Conservation (phyloP, 1,140 invertebrate species). For the Dysdera silvatica region DNA sequence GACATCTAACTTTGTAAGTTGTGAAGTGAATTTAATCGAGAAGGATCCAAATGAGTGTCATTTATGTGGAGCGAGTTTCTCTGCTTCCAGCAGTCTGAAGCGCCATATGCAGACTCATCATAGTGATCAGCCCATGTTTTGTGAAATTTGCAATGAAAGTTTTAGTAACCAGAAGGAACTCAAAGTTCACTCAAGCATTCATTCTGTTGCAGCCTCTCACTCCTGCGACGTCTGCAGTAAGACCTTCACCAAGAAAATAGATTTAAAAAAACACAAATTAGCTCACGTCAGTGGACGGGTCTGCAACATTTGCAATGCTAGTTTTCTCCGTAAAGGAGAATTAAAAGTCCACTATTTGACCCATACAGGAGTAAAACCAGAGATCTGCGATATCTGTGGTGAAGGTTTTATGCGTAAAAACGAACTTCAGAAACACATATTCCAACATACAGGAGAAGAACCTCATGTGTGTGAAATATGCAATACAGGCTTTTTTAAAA, state of each 20-base stretch:
- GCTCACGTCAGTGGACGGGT: neutral
- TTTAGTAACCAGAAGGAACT: neutral
- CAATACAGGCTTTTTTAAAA: constrained; percentile 10
- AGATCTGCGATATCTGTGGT: neutral
- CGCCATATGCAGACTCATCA: neutral
- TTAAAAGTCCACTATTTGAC: constrained; percentile 5
- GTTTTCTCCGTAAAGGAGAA: neutral
- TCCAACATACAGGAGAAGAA: neutral
- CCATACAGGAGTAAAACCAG: neutral
- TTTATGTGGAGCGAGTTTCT: constrained; percentile 8
- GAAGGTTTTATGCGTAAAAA: neutral
- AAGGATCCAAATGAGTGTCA: constrained; percentile 10
- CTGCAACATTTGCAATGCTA: constrained; percentile 1
- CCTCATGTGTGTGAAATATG: constrained; percentile 12
- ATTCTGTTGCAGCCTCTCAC: neutral
- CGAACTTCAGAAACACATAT: neutral
- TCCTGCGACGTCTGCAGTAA: neutral
- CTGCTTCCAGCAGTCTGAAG: neutral
- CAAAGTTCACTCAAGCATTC: neutral
- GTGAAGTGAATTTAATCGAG: neutral
- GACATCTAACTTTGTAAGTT: neutral
- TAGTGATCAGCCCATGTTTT: no score
- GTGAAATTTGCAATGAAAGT: neutral
- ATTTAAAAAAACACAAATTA: neutral
- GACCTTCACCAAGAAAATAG: neutral